Percentiles rank a stretch among this genome's conserved stretches.
Conservation (phyloP, 2,888 invertebrate species). For the Erannis defoliaria region DNA sequence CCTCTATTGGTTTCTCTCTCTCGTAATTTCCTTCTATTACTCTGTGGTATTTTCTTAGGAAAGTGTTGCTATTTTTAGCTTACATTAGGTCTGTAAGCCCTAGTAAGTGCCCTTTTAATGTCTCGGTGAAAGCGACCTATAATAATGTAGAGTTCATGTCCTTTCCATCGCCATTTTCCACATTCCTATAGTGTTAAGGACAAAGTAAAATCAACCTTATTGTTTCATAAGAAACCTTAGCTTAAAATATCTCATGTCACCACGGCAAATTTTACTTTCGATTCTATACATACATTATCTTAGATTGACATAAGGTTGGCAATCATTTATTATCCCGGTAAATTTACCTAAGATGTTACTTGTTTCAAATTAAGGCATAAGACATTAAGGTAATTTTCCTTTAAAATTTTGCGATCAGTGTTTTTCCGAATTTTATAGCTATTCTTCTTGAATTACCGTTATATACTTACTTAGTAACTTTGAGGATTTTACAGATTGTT, state of each 20-base stretch:
- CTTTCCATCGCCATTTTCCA: slow-evolving; percentile 66
- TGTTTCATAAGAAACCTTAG: slow-evolving; percentile 18
- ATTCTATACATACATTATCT: background rate
- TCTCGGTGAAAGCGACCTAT: slow-evolving; percentile 55
- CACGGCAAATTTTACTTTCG: background rate
- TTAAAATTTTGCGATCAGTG: background rate
- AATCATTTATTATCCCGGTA: background rate
- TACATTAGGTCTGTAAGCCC: slow-evolving; percentile 59
- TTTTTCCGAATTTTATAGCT: background rate
- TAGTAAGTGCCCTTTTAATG: slow-evolving; percentile 80
- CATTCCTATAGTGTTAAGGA: slow-evolving; percentile 82
- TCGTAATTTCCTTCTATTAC: too few relatives aligned
- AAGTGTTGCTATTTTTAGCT: slow-evolving; percentile 39
- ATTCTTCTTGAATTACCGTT: background rate
- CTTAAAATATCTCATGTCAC: slow-evolving; percentile 15
- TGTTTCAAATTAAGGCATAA: background rate
- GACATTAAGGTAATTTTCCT: background rate
- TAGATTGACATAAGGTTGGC: background rate
- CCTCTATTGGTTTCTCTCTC: too few relatives aligned
- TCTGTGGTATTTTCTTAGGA: background rate
- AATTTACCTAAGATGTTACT: background rate
- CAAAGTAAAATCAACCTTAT: slow-evolving; percentile 42
- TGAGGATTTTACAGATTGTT: background rate
- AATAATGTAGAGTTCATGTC: slow-evolving; percentile 56
- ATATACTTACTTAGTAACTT: background rate